These are phyloP conservation scores for Cryptocephalus moraei DNA, from an alignment of 2,888 invertebrate species.

Conservation along the genomic window DNA sequence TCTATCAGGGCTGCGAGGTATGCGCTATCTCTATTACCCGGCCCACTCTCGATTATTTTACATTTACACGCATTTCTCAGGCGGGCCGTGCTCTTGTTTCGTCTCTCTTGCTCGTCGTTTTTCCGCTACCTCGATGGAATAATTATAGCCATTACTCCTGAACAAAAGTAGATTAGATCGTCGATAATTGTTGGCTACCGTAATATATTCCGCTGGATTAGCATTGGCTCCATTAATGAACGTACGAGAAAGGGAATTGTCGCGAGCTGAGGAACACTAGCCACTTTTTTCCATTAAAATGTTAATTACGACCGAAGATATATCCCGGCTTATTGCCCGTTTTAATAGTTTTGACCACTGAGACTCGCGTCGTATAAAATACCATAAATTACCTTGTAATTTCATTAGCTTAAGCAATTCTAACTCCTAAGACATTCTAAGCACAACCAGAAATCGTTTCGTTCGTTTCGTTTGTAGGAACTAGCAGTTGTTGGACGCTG, in stretches of 20 bases:
- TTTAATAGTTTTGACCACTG: no score
- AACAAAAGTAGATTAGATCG: conserved; percentile 28
- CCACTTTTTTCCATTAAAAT: no score
- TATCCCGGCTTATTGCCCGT: no score
- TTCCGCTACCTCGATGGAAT: conserved; percentile 21
- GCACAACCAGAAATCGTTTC: no score
- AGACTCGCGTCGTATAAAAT: no score
- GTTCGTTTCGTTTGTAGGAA: no score
- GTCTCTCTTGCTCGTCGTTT: conserved; percentile 15
- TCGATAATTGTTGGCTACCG: conserved; percentile 26
- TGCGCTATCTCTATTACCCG: conserved; percentile 37
- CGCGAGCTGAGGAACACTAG: no score
- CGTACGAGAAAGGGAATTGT: conserved; percentile 7
- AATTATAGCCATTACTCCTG: conserved; percentile 28
- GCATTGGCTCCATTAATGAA: conserved; percentile 23
- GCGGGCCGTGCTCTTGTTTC: conserved; percentile 7
- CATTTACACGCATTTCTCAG: conserved; percentile 36
- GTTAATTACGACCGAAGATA: no score
- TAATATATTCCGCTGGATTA: conserved; percentile 22
- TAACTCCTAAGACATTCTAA: no score
- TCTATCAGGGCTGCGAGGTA: conserved; percentile 33
- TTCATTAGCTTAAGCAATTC: no score
- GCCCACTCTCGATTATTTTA: conserved; percentile 35
- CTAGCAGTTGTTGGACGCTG: no score
- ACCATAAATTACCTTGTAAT: no score